A percentile compares a stretch with the other conserved stretches of the same genome.
phyloP scores from a whole-genome alignment of 1,140 invertebrate species.

The Gonatopus flavifemur region DNA sequence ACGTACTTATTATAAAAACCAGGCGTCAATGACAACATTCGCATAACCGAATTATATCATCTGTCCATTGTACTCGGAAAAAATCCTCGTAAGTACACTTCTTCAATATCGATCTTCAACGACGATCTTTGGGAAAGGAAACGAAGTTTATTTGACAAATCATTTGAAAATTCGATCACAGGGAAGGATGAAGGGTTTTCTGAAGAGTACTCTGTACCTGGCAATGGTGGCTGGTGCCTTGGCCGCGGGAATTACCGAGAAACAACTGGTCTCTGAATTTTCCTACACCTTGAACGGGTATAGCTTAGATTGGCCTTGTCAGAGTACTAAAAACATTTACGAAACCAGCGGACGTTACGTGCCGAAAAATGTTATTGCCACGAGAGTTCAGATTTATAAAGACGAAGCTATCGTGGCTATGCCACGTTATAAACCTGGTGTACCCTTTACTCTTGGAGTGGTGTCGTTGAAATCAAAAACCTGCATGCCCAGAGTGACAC shows the following conservation, averaged over 20 bases:
- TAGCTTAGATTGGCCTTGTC: slow-evolving; percentile 62
- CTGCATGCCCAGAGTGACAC: slow-evolving; percentile 53
- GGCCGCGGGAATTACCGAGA: background rate
- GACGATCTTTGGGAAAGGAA: background rate
- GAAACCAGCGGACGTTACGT: slow-evolving; percentile 61
- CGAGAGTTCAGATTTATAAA: slow-evolving; percentile 62
- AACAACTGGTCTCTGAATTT: slow-evolving; percentile 17
- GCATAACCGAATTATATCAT: slow-evolving; percentile 11
- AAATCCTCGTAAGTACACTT: slow-evolving; percentile 16
- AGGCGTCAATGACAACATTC: slow-evolving; percentile 15
- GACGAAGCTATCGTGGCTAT: slow-evolving; percentile 62
- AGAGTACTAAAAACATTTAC: slow-evolving; percentile 63
- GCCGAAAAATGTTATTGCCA: slow-evolving; percentile 63
- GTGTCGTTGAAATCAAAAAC: slow-evolving; percentile 56
- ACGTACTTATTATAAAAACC: too few relatives aligned
- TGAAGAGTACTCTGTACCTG: slow-evolving; percentile 15
- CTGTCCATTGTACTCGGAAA: background rate
- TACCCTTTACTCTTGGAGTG: slow-evolving; percentile 65
- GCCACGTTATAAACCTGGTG: slow-evolving; percentile 63
- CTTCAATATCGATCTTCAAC: background rate
- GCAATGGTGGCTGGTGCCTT: background rate
- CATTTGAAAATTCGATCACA: background rate
- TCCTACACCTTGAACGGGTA: slow-evolving; percentile 53
- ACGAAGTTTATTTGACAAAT: background rate
- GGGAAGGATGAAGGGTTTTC: slow-evolving; percentile 30